These are phyloP conservation scores for Thymelicus lineola DNA, from an alignment of 2,888 invertebrate species.

Conservation along the genomic window DNA sequence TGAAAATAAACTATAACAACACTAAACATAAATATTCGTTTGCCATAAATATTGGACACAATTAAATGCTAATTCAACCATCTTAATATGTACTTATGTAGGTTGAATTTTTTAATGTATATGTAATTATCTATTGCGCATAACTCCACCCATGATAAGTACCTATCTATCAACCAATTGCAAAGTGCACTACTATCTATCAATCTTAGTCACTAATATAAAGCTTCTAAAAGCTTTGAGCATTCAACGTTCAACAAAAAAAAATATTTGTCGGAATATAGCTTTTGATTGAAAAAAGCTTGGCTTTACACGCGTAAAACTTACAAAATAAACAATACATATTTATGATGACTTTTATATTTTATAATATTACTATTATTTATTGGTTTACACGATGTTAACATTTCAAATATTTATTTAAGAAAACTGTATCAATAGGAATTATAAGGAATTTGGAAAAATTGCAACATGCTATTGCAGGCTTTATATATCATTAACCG, in stretches of 20 bases:
- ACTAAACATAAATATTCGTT: no score
- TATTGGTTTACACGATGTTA: no score
- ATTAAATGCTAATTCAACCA: constrained; percentile 5
- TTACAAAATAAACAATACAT: no score
- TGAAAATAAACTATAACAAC: no score
- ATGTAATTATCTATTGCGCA: constrained; percentile 20
- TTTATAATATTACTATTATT: no score
- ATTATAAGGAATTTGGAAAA: not conserved
- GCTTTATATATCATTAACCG: constrained; percentile 28
- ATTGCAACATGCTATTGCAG: constrained; percentile 18
- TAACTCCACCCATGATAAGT: not conserved
- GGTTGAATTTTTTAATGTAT: no score
- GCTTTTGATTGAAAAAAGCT: no score
- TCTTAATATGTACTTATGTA: not conserved
- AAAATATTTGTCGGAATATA: no score
- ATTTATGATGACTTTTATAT: no score
- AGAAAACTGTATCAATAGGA: not conserved
- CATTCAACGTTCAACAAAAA: no score
- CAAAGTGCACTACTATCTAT: constrained; percentile 16
- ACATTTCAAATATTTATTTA: not conserved
- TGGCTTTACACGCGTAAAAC: not conserved
- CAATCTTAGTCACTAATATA: not conserved
- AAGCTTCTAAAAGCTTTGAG: not conserved
- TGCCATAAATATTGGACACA: no score
- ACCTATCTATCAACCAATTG: constrained; percentile 13